Evolutionary conservation across 2,888 invertebrate species (phyloP).

Genomic region (Sinohyriopsis cumingii): DNA sequence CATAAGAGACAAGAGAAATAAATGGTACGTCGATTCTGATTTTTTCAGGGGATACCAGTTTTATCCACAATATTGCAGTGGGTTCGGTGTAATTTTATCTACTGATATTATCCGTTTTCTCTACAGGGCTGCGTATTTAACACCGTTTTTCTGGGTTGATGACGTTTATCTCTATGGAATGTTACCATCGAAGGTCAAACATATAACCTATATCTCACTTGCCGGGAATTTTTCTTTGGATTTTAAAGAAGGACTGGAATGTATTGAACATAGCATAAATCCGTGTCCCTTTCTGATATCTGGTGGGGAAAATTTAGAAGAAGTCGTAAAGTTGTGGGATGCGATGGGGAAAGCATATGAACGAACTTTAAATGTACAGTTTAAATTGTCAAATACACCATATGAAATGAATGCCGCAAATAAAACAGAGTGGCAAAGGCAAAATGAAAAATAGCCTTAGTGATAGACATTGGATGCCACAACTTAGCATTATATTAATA

Average conservation of each 20-base stretch:
- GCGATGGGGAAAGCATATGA: too few relatives aligned
- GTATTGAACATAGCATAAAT: conserved; percentile 23
- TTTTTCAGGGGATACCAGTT: conserved; percentile 25
- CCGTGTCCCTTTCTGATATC: conserved; percentile 25
- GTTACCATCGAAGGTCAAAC: conserved; percentile 24
- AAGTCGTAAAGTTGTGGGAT: conserved; percentile 19
- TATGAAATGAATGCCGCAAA: too few relatives aligned
- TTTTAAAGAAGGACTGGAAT: conserved; percentile 9
- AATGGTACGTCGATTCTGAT: conserved; percentile 28
- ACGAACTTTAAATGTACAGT: too few relatives aligned
- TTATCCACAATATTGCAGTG: conserved; percentile 35
- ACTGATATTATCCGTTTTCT: conserved; percentile 33
- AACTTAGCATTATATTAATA: too few relatives aligned
- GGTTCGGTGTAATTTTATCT: conserved; percentile 30
- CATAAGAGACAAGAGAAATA: conserved; percentile 26
- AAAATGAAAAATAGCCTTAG: too few relatives aligned
- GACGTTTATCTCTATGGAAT: conserved; percentile 36
- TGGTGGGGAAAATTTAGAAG: conserved; percentile 14
- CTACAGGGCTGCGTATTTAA: conserved; percentile 23
- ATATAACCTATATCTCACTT: conserved; percentile 23
- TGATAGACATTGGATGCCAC: too few relatives aligned
- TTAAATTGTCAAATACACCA: too few relatives aligned
- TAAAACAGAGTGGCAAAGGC: too few relatives aligned
- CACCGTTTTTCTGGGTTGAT: conserved; percentile 41
- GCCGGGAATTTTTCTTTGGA: conserved; percentile 11